Conservation (phyloP, 2,113 vertebrate genomes). For the Bufo bufo region DNA sequence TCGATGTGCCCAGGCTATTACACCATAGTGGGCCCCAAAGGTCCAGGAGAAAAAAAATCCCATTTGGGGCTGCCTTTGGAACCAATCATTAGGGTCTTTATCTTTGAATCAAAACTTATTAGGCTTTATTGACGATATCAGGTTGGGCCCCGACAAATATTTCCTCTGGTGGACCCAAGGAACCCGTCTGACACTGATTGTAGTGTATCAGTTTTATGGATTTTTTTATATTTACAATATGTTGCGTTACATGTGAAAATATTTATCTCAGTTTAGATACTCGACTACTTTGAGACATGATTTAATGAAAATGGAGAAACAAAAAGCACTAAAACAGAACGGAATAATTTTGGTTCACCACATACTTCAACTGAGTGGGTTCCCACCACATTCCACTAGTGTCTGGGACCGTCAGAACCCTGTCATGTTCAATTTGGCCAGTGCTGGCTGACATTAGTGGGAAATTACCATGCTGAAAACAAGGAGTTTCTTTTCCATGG, state of each 20-base stretch:
- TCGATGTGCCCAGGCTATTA: too few relatives aligned
- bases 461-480: conserved; percentile 36
- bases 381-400: conserved; percentile 38
- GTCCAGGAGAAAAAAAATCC: too few relatives aligned
- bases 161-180: too few relatives aligned
- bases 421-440: conserved; percentile 49
- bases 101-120: too few relatives aligned
- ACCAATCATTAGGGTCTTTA: too few relatives aligned
- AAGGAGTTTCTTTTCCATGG: conserved; percentile 34
- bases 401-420: conserved; percentile 44
- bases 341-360: conserved; percentile 45
- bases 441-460: neutral
- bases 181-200: too few relatives aligned
- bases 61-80: too few relatives aligned
- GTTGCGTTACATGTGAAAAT: neutral
- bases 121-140: too few relatives aligned
- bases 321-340: neutral
- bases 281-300: neutral
- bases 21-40: too few relatives aligned
- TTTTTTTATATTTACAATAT: neutral
- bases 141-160: too few relatives aligned
- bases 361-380: conserved; percentile 27
- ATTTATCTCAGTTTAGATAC: neutral
- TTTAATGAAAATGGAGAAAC: neutral
- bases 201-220: too few relatives aligned